Evolutionary conservation across 2,113 vertebrate species (phyloP).

Genomic region (Smithornis capensis): DNA sequence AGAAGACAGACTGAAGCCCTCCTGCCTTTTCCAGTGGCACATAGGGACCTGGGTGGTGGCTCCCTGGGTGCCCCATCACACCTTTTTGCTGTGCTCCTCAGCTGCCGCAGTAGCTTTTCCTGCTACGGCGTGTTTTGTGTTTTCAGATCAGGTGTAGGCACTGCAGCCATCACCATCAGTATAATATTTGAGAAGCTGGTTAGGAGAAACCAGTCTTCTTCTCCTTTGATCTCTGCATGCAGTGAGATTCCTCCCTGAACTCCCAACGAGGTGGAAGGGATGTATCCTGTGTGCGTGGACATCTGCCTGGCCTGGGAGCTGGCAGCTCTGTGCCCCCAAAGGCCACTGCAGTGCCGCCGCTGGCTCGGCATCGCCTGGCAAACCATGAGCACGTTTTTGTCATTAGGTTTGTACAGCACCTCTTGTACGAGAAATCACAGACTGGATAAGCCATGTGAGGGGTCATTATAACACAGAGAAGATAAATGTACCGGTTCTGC

Average conservation of each 20-base stretch:
- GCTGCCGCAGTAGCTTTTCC: background rate
- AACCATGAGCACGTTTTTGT: background rate
- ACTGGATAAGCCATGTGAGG: conserved; percentile 4
- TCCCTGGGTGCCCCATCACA: background rate
- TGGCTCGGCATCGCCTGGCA: background rate
- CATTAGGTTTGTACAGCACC: background rate
- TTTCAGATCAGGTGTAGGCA: background rate
- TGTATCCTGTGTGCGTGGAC: fast-evolving
- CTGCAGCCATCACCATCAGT: background rate
- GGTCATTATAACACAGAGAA: conserved; percentile 49
- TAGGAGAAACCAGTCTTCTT: background rate
- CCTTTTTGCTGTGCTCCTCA: background rate
- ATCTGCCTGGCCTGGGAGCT: background rate
- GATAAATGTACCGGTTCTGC: conserved; percentile 60
- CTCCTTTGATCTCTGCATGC: background rate
- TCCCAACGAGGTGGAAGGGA: background rate
- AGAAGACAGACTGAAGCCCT: background rate
- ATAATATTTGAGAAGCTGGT: background rate
- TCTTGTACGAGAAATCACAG: conserved; percentile 16
- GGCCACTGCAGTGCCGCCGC: background rate
- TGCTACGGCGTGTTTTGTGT: fast-evolving
- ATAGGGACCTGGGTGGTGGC: background rate
- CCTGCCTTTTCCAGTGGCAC: fast-evolving
- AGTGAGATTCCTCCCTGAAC: background rate
- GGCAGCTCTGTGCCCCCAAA: background rate